Percentiles rank a stretch among this genome's conserved stretches.
Conservation (phyloP, 2,113 vertebrate genomes). For the Pomatorhinus ruficollis region DNA sequence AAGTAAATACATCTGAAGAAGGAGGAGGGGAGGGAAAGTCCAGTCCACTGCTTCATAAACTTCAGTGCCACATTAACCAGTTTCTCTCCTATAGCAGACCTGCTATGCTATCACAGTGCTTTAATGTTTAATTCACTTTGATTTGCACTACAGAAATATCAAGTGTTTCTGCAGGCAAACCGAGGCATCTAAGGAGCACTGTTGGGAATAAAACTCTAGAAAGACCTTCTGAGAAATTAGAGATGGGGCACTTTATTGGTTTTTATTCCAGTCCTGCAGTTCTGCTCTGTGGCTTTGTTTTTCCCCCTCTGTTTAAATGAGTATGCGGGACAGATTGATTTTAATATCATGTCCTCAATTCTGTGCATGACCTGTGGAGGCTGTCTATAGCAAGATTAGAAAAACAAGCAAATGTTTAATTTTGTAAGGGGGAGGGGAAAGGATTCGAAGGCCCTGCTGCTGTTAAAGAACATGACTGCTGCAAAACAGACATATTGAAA, state of each 20-base stretch:
- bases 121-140: constrained; percentile 98
- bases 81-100: constrained; percentile 26
- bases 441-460: background rate
- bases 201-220: constrained; percentile 65
- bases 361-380: constrained; percentile 6
- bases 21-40: background rate
- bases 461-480: background rate
- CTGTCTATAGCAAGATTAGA: constrained; percentile 53
- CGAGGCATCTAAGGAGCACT: constrained; percentile 56
- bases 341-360: constrained; percentile 46
- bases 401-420: constrained; percentile 57
- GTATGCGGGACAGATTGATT: constrained; percentile 20
- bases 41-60: constrained; percentile 4
- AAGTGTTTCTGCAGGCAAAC: constrained; percentile 70
- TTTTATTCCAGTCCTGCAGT: constrained; percentile 53
- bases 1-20: background rate
- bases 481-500: background rate
- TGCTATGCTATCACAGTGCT: constrained; percentile 77
- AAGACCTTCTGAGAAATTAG: constrained; percentile 64
- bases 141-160: constrained; percentile 82
- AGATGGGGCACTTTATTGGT: constrained; percentile 53
- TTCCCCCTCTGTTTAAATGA: background rate
- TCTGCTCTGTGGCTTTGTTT: constrained; percentile 15
- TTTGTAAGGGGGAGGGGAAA: constrained; percentile 38
- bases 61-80: constrained; percentile 17